Base-by-base conservation (phyloP, 2,113 vertebrate species). In the Nesoenas mayeri region DNA sequence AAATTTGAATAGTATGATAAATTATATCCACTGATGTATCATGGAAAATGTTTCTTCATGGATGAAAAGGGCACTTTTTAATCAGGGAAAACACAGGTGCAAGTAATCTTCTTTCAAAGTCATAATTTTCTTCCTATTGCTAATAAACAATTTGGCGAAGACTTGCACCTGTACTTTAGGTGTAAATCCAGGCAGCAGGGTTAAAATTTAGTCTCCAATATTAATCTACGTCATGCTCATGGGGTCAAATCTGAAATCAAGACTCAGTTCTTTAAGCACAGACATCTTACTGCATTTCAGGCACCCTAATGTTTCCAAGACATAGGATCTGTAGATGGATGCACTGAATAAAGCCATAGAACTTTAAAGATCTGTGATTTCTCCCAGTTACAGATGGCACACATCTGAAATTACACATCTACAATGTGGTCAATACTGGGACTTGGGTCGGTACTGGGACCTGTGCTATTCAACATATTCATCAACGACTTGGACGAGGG, bases 1-100 rank as follows among this genome's bases (percentile, higher is more conserved):
- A 90, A 88, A 93, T 93, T 72, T 90, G 19, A 93, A 79, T 72
- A 85, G 40, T 69, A 83, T 90, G 79, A 90, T 93, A 83, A 90
- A 91, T 93, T 85, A 85, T 58, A 79, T 47, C 24, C 40, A 90
- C 44, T 77, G 58, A 70, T 88, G 54, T 73, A 85, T 50, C 2
- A 3, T 38, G 31, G 67, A 93, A 93, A 94, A 94, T 65, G 54
- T 85, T 95, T 93, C 79, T 85, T 94, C 81, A 40, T 31, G 28
- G 38, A 48, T 77, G 28, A 77, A 91, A 93, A 89, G n/a, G 66
- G 16, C 67, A 77, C 36, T 88, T 94, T 95, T 88, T 90, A 93
- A 69, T 73, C 62, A 72, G 40, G 25, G 62, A 88, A 91, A 85
- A 65, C 32, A 93, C 5, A 40, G 16, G 13, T 1, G 3, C 10